phyloP scores from a whole-genome alignment of 2,113 vertebrate genomes.

The Sturnus vulgaris region DNA sequence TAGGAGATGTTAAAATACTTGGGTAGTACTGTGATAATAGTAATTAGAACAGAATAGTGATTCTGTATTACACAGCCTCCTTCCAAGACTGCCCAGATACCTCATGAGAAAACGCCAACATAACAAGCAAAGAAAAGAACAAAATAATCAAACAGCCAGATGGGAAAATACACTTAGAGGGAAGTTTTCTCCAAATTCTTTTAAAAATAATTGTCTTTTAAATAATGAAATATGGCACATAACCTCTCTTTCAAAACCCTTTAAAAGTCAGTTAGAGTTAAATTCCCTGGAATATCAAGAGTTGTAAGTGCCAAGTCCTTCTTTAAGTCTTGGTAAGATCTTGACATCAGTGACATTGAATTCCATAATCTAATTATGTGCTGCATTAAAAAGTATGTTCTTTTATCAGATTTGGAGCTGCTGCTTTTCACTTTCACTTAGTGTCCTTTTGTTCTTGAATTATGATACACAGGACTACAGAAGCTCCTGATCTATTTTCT shows the following conservation, averaged over 20 bases:
- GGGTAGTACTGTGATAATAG: neutral
- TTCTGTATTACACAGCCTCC: neutral
- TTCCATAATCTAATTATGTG: slow-evolving; percentile 46
- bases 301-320: neutral
- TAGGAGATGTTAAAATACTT: neutral
- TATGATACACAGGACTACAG: neutral
- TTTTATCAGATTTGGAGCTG: slow-evolving; percentile 30
- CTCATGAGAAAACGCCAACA: neutral
- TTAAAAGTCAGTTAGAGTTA: neutral
- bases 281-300: slow-evolving; percentile 2
- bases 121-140: neutral
- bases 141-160: neutral
- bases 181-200: neutral
- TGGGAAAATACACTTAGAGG: neutral
- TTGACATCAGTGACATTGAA: slow-evolving; percentile 36
- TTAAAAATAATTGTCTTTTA: neutral
- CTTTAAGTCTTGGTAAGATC: slow-evolving; percentile 27
- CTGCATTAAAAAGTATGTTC: slow-evolving; percentile 15
- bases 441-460: slow-evolving; percentile 58
- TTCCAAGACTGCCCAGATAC: neutral
- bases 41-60: neutral
- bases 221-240: neutral
- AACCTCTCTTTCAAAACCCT: slow-evolving; percentile 16
- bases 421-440: slow-evolving; percentile 50
- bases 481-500: slow-evolving; percentile 52